Conservation (phyloP, 2,888 invertebrate species). For the Drosophila lutescens region DNA sequence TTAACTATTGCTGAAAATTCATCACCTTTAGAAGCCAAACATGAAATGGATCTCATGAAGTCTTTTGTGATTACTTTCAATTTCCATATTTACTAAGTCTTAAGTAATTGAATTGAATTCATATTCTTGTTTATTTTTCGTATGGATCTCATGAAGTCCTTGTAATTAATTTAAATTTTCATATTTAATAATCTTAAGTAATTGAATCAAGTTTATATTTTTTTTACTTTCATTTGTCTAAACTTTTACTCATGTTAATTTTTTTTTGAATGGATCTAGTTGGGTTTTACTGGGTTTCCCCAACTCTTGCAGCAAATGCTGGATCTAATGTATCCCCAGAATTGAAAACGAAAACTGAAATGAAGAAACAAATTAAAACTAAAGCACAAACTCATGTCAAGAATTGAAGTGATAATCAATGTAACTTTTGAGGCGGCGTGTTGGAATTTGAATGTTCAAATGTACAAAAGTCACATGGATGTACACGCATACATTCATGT, state of each 20-base stretch:
- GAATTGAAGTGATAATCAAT: not conserved
- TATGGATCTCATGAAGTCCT: too few species aligned
- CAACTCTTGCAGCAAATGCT: constrained; percentile 4
- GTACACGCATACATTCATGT: too few species aligned
- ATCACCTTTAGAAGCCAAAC: not conserved
- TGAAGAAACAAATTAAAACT: constrained; percentile 1
- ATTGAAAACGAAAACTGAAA: constrained; percentile 4
- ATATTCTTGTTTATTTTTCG: not conserved
- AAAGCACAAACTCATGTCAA: constrained; percentile 1
- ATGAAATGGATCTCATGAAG: not conserved
- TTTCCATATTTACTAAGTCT: not conserved
- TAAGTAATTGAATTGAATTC: not conserved
- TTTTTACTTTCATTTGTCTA: too few species aligned
- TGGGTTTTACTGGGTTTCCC: not conserved
- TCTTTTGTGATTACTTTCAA: not conserved
- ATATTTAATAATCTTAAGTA: too few species aligned
- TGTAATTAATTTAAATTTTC: too few species aligned
- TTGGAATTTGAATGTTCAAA: too few species aligned
- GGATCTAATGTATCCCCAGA: not conserved
- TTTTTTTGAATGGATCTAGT: not conserved
- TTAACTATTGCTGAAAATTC: not conserved
- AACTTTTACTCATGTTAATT: too few species aligned
- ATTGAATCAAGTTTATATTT: too few species aligned
- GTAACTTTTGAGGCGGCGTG: too few species aligned
- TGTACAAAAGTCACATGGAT: too few species aligned